phyloP scores from a whole-genome alignment of 2,888 invertebrate species.

The Megamerina dolium region DNA sequence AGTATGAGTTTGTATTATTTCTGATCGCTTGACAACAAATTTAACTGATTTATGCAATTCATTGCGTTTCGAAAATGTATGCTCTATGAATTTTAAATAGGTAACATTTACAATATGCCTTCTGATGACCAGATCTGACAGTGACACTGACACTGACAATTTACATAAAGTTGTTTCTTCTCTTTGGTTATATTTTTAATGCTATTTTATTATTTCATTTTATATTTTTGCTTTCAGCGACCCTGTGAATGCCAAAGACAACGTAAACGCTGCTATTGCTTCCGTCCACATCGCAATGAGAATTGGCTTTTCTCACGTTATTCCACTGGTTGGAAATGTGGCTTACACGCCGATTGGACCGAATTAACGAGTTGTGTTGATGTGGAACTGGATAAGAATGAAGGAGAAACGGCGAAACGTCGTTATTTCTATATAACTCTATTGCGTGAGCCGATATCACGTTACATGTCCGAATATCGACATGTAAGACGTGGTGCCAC shows the following conservation, averaged over 20 bases:
- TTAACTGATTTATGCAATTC: no score
- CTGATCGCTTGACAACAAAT: no score
- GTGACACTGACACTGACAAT: no score
- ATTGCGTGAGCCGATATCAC: constrained; percentile 85
- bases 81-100: no score
- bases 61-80: no score
- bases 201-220: no score
- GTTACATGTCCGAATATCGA: constrained; percentile 92
- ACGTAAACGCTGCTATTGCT: constrained; percentile 85
- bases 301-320: constrained; percentile 97
- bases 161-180: no score
- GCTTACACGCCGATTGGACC: constrained; percentile 97
- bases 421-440: constrained; percentile 96
- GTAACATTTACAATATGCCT: no score
- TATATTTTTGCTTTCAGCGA: constrained; percentile 59
- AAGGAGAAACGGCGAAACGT: constrained; percentile 72
- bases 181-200: no score
- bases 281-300: constrained; percentile 85
- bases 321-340: constrained; percentile 97
- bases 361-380: constrained; percentile 91
- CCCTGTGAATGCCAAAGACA: constrained; percentile 90
- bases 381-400: constrained; percentile 82
- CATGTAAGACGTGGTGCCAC: constrained; percentile 96
- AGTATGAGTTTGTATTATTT: no score
- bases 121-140: no score